Percentiles rank a stretch among this genome's conserved stretches.
Conservation (phyloP, 2,797 vertebrate genomes). For the Dryobates pubescens region DNA sequence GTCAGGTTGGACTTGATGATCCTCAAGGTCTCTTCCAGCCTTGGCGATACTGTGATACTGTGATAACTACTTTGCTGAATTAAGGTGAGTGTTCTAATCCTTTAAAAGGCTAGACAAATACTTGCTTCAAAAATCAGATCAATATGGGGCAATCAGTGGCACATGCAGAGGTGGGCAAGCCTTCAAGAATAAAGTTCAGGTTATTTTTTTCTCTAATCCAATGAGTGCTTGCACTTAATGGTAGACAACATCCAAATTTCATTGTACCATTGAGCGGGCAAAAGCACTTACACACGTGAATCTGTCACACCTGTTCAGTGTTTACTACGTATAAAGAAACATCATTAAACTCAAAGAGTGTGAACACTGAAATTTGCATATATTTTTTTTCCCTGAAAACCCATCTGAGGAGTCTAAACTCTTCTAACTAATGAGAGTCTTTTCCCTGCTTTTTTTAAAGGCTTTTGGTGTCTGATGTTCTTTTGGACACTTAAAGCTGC, state of each 20-base stretch:
- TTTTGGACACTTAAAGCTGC: background rate
- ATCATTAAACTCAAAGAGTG: background rate
- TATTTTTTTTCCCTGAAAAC: background rate
- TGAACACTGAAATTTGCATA: background rate
- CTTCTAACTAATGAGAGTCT: background rate
- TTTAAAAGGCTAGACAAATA: background rate
- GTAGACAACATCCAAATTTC: background rate
- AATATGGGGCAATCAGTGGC: background rate
- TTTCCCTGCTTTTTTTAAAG: background rate
- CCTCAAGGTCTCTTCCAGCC: too few species aligned
- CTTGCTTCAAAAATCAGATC: background rate
- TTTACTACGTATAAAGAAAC: background rate
- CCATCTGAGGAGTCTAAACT: background rate
- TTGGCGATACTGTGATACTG: too few species aligned
- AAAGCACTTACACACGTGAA: background rate
- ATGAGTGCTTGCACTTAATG: background rate
- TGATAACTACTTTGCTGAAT: background rate
- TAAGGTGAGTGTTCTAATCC: background rate
- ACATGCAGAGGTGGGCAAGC: background rate
- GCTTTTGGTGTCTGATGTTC: background rate
- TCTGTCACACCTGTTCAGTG: background rate
- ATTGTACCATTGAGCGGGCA: background rate
- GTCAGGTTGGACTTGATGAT: too few species aligned
- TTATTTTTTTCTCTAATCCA: background rate
- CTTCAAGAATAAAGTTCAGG: background rate